phyloP scores from a whole-genome alignment of 2,113 vertebrate genomes.

The Lamprotornis superbus region DNA sequence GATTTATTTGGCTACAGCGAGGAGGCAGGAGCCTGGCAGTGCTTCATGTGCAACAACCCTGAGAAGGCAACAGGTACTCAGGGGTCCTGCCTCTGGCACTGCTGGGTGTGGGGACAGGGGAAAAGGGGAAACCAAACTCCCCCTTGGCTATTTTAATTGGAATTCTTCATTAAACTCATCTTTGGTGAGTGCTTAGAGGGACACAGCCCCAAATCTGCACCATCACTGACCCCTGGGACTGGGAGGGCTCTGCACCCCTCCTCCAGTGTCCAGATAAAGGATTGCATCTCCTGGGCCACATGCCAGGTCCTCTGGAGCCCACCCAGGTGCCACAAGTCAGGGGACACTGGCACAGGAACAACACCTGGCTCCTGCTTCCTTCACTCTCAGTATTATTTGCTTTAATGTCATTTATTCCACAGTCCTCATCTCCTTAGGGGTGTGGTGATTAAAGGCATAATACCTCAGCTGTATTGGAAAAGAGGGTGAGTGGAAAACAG shows the following conservation, averaged over 20 bases:
- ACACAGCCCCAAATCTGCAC: neutral
- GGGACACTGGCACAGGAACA: neutral
- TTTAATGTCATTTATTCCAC: neutral
- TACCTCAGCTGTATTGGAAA: neutral
- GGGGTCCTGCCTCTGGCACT: neutral
- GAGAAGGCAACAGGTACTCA: conserved; percentile 88
- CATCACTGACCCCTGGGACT: neutral
- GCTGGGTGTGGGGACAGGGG: neutral
- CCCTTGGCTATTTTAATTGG: rapidly evolving
- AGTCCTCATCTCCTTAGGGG: neutral
- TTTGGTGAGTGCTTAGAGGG: neutral
- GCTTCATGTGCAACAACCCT: conserved; percentile 98
- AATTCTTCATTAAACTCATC: neutral
- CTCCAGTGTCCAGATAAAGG: neutral
- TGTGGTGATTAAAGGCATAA: neutral
- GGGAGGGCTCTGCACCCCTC: neutral
- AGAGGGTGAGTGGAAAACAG: neutral
- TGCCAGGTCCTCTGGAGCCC: neutral
- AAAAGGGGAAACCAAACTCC: neutral
- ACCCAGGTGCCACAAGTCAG: neutral
- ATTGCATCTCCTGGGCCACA: neutral
- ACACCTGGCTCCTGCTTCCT: rapidly evolving
- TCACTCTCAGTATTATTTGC: neutral
- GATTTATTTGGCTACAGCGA: conserved; percentile 94
- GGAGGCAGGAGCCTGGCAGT: conserved; percentile 86